Evolutionary conservation across 2,888 invertebrate genomes (phyloP).

Genomic region (Sipha maydis): DNA sequence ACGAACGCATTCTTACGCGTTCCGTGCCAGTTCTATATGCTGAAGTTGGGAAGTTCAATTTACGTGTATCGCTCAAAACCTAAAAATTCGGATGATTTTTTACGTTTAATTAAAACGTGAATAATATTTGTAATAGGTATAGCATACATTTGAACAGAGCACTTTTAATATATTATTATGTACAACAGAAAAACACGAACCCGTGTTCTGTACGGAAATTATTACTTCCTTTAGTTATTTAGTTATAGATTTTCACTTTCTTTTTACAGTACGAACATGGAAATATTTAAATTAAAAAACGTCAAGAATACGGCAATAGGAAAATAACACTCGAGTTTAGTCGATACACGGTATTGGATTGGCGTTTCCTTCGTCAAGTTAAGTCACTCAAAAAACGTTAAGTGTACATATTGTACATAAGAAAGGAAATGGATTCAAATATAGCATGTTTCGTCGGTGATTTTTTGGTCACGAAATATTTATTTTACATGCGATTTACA

Average conservation of each 20-base stretch:
- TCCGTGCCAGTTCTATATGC: too few relatives aligned
- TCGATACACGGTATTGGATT: slow-evolving; percentile 47
- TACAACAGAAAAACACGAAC: background rate
- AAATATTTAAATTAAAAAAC: slow-evolving; percentile 41
- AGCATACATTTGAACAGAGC: background rate
- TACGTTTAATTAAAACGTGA: background rate
- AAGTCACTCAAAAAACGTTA: slow-evolving; percentile 39
- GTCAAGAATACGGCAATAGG: background rate
- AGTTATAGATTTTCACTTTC: background rate
- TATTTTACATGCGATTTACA: slow-evolving; percentile 49
- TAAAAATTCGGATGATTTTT: background rate
- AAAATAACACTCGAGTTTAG: slow-evolving; percentile 27
- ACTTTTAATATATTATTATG: background rate
- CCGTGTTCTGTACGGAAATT: background rate
- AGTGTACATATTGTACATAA: background rate
- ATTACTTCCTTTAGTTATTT: slow-evolving; percentile 15
- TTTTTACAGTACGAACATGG: background rate
- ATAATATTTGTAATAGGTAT: too few relatives aligned
- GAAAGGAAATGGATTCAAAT: slow-evolving; percentile 54
- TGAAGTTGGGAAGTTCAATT: background rate
- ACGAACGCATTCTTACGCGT: too few relatives aligned
- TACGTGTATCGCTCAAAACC: background rate
- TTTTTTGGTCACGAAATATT: slow-evolving; percentile 54
- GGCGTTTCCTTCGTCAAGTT: slow-evolving; percentile 18
- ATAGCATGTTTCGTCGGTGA: slow-evolving; percentile 48